Percentiles rank a stretch among this genome's conserved stretches.
These are phyloP conservation scores for Polia nebulosa DNA, from an alignment of 2,888 invertebrate species.

Conservation along the genomic window DNA sequence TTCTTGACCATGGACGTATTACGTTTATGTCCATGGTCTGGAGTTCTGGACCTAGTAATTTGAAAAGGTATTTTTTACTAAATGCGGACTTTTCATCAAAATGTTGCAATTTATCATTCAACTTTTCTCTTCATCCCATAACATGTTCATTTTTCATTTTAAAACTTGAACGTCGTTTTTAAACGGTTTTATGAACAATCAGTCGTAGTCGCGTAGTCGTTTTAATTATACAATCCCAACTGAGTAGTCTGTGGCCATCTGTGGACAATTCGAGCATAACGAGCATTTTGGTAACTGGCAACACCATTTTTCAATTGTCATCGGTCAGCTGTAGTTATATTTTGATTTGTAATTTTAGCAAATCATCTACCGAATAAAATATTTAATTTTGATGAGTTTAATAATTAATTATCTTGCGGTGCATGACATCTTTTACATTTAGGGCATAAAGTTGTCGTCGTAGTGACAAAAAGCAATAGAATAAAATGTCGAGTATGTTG, in stretches of 20 bases:
- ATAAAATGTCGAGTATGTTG: conserved; percentile 72
- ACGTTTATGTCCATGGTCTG: too few species aligned
- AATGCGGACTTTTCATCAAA: not conserved
- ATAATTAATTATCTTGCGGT: not conserved
- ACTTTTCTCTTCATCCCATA: not conserved
- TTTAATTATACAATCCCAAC: too few species aligned
- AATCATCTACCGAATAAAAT: conserved; percentile 45
- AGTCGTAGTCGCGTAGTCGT: not conserved
- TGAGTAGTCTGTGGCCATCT: too few species aligned
- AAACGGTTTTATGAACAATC: not conserved
- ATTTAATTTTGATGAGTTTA: conserved; percentile 16
- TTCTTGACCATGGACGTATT: too few species aligned
- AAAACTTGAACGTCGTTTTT: too few species aligned
- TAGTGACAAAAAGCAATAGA: not conserved
- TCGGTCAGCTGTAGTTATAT: conserved; percentile 50
- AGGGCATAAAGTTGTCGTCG: not conserved
- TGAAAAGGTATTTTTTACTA: not conserved
- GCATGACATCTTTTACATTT: not conserved
- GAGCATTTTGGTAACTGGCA: not conserved
- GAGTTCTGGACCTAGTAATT: not conserved
- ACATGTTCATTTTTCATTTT: too few species aligned
- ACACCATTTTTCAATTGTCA: conserved; percentile 2
- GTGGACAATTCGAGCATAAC: too few species aligned
- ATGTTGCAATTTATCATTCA: not conserved
- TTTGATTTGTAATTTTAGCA: conserved; percentile 59